Evolutionary conservation across 2,113 vertebrate genomes (phyloP).

Genomic region (Epinephelus cyanopodus): DNA sequence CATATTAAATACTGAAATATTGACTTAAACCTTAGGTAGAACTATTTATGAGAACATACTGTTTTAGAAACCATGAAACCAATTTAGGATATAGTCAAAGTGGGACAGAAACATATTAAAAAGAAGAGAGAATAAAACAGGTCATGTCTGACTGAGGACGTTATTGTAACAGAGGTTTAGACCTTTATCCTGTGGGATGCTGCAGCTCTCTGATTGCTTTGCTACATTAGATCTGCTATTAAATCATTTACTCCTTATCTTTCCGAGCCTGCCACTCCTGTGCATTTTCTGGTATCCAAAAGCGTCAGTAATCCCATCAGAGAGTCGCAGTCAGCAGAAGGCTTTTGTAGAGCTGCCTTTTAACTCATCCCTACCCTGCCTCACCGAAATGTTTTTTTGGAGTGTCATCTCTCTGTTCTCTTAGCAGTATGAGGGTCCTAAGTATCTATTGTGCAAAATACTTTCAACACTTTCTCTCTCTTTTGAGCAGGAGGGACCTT

Average conservation of each 20-base stretch:
- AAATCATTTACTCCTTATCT: constrained; percentile 75
- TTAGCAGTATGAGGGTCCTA: constrained; percentile 7
- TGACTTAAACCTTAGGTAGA: neutral
- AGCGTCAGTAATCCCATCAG: constrained; percentile 70
- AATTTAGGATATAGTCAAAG: neutral
- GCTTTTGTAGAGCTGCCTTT: constrained; percentile 50
- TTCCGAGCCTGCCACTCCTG: constrained; percentile 34
- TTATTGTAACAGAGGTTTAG: constrained; percentile 65
- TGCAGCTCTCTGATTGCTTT: constrained; percentile 10
- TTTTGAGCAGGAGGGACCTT: constrained; percentile 36
- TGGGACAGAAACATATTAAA: neutral
- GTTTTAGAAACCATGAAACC: neutral
- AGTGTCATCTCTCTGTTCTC: constrained; percentile 28
- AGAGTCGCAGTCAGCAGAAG: constrained; percentile 41
- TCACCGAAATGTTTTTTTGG: constrained; percentile 42
- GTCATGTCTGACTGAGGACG: constrained; percentile 43
- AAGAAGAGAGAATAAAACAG: neutral
- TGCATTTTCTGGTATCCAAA: constrained; percentile 44
- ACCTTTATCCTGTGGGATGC: constrained; percentile 52
- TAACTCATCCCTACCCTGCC: constrained; percentile 10
- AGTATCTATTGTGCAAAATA: constrained; percentile 35
- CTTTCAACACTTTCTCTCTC: constrained; percentile 13
- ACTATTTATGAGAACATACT: neutral
- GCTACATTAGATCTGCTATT: constrained; percentile 67
- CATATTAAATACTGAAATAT: neutral